phyloP scores from a whole-genome alignment of 2,113 vertebrate species.

The Nestor notabilis region DNA sequence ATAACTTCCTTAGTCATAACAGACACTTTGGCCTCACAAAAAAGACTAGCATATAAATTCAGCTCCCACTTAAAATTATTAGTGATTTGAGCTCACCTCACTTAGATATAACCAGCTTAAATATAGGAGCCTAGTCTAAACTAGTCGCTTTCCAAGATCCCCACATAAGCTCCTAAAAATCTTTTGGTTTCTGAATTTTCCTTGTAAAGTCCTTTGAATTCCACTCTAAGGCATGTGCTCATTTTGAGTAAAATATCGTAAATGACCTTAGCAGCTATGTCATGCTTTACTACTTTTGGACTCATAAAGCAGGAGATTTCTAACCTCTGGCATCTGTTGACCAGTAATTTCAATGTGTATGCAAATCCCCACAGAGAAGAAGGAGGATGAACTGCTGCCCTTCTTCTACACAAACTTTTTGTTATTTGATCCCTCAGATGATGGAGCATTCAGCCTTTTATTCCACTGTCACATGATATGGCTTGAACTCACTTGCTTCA shows the following conservation, averaged over 20 bases:
- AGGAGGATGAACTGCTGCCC: neutral
- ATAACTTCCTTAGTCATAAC: constrained; percentile 40
- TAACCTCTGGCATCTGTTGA: neutral
- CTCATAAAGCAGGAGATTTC: neutral
- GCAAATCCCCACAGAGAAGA: neutral
- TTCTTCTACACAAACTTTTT: neutral
- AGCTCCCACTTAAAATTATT: neutral
- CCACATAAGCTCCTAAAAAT: neutral
- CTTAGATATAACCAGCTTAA: neutral
- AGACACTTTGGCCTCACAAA: constrained; percentile 21
- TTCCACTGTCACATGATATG: neutral
- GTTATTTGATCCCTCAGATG: neutral
- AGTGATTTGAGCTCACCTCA: neutral
- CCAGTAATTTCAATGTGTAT: neutral
- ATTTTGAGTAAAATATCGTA: neutral
- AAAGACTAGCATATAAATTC: neutral
- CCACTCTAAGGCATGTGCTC: neutral
- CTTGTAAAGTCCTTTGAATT: neutral
- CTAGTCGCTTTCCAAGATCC: neutral
- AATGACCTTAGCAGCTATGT: neutral
- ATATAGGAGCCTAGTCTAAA: neutral
- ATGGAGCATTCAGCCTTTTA: neutral
- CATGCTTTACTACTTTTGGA: neutral
- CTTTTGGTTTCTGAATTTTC: neutral
- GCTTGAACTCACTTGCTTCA: neutral